Conservation (phyloP, 2,797 vertebrate species). For the Manis javanica region DNA sequence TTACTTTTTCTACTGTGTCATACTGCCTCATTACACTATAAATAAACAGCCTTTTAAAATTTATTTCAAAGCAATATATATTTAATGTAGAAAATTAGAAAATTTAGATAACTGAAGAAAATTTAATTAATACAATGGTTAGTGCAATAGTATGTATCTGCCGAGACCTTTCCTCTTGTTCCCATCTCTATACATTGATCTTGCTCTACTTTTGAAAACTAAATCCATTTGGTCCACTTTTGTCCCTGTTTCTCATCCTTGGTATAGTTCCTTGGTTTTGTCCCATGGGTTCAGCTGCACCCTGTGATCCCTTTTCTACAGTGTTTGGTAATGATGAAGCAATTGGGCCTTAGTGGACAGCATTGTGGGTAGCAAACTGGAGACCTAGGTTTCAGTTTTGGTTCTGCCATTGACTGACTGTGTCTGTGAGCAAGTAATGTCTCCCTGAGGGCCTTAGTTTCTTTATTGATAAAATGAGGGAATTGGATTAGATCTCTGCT, state of each 20-base stretch:
- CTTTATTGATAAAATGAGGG: neutral
- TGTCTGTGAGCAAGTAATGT: neutral
- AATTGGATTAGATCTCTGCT: neutral
- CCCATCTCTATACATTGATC: neutral
- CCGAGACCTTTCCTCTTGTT: neutral
- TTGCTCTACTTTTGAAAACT: neutral
- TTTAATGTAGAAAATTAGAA: slow-evolving; percentile 33
- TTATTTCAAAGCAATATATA: slow-evolving; percentile 36
- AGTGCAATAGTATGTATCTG: neutral
- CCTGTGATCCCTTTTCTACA: neutral
- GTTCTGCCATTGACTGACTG: neutral
- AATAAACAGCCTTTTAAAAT: neutral
- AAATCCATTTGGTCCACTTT: neutral
- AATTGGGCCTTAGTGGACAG: neutral
- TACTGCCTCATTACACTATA: neutral
- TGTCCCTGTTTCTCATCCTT: neutral
- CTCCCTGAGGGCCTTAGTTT: neutral
- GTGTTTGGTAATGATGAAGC: neutral
- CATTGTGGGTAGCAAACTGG: neutral
- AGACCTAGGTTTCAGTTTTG: neutral
- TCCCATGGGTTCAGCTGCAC: neutral
- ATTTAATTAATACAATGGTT: neutral
- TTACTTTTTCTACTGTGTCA: neutral
- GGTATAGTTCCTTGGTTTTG: neutral
- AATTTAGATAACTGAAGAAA: slow-evolving; percentile 40